Conservation (phyloP, 1,140 invertebrate species). For the Cydia strobilella region DNA sequence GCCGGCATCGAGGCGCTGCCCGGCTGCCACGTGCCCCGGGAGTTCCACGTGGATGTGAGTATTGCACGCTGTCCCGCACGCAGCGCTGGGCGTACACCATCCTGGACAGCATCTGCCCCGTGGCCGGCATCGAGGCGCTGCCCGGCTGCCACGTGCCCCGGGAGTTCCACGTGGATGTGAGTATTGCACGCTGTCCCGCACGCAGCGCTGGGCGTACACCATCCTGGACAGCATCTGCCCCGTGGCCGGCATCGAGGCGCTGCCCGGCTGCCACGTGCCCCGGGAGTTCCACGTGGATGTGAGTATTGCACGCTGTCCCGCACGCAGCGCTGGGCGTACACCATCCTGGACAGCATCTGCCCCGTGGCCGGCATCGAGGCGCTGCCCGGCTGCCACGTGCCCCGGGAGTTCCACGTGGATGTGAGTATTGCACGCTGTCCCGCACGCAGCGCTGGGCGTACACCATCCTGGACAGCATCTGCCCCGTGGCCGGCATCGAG, state of each 20-base stretch:
- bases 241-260: constrained; percentile 63
- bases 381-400: constrained; percentile 76
- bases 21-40: constrained; percentile 76
- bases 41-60: constrained; percentile 58
- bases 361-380: constrained; percentile 65
- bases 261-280: constrained; percentile 78
- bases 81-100: constrained; percentile 81
- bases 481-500: constrained; percentile 67
- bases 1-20: constrained; percentile 67
- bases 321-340: constrained; percentile 80
- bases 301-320: constrained; percentile 78
- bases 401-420: constrained; percentile 57
- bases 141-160: constrained; percentile 77
- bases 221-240: constrained; percentile 81
- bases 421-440: constrained; percentile 78
- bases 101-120: constrained; percentile 79
- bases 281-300: constrained; percentile 57
- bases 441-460: constrained; percentile 80
- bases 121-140: constrained; percentile 64
- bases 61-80: constrained; percentile 79
- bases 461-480: constrained; percentile 81
- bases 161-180: constrained; percentile 58
- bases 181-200: constrained; percentile 79
- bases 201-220: constrained; percentile 80
- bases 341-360: constrained; percentile 81